Evolutionary conservation across 2,888 invertebrate genomes (phyloP).

Genomic region (Lingula anatina): DNA sequence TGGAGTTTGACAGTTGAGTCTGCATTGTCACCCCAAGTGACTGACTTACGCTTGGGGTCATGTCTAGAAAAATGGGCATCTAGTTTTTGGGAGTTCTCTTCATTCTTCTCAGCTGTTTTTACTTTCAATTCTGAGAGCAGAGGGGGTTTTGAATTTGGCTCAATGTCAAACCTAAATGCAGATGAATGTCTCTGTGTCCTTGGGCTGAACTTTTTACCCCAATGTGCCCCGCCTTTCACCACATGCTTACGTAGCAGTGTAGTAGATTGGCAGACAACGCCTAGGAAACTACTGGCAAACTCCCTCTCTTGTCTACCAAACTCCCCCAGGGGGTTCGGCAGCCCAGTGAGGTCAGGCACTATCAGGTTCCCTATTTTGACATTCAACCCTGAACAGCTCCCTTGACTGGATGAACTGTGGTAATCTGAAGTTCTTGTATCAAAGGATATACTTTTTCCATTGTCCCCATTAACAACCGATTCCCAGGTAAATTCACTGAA

Average conservation of each 20-base stretch:
- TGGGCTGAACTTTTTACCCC: too few species aligned
- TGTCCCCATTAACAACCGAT: neutral
- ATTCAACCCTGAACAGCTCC: slow-evolving; percentile 31
- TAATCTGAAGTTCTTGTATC: slow-evolving; percentile 33
- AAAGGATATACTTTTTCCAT: too few species aligned
- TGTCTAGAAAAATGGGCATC: slow-evolving; percentile 11
- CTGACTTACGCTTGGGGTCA: slow-evolving; percentile 42
- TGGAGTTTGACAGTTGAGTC: slow-evolving; percentile 37
- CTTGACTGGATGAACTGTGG: slow-evolving; percentile 21
- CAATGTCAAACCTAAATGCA: neutral
- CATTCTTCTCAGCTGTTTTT: neutral
- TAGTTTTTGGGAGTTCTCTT: neutral
- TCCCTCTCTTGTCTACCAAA: slow-evolving; percentile 39
- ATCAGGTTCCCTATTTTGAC: slow-evolving; percentile 30
- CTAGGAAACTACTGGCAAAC: slow-evolving; percentile 44
- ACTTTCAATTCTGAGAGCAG: neutral
- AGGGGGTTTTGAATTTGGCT: neutral
- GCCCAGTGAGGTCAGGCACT: slow-evolving; percentile 40
- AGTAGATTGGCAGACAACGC: slow-evolving; percentile 46
- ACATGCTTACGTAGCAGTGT: slow-evolving; percentile 36
- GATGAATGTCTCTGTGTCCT: too few species aligned
- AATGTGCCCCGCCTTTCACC: too few species aligned
- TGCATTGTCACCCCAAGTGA: slow-evolving; percentile 49
- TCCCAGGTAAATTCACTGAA: slow-evolving; percentile 33
- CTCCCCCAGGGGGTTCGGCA: slow-evolving; percentile 37